Evolutionary conservation across 2,888 invertebrate species (phyloP).

Genomic region (Tiphia femorata): DNA sequence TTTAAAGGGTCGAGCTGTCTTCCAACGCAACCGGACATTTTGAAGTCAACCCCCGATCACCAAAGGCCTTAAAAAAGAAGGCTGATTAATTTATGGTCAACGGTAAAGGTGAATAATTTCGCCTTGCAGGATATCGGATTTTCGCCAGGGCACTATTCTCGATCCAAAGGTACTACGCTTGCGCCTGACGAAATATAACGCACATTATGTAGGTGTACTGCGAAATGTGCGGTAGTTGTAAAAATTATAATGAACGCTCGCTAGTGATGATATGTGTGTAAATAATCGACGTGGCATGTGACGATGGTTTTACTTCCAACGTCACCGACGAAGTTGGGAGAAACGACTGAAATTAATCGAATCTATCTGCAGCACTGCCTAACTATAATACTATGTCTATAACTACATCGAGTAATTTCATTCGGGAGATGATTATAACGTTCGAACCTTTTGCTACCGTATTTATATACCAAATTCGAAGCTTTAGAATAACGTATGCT

Average conservation of each 20-base stretch:
- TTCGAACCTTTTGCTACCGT: slow-evolving; percentile 59
- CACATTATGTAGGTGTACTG: too few relatives aligned
- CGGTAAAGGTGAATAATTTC: slow-evolving; percentile 17
- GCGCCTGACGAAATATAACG: too few relatives aligned
- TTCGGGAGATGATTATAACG: slow-evolving; percentile 38
- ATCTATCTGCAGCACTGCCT: slow-evolving; percentile 47
- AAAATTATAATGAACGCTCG: slow-evolving; percentile 41
- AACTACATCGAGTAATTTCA: slow-evolving; percentile 54
- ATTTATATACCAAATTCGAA: slow-evolving; percentile 58
- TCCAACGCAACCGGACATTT: slow-evolving; percentile 82
- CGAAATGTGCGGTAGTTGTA: too few relatives aligned
- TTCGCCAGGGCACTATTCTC: slow-evolving; percentile 44
- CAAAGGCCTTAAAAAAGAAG: slow-evolving; percentile 70
- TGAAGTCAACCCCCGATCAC: slow-evolving; percentile 90
- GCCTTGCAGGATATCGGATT: slow-evolving; percentile 28
- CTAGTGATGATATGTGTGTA: slow-evolving; percentile 35
- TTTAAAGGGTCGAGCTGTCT: slow-evolving; percentile 66
- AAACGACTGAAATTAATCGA: slow-evolving; percentile 37
- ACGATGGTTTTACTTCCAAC: too few relatives aligned
- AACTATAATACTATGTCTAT: slow-evolving; percentile 41
- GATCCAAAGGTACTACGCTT: slow-evolving; percentile 42
- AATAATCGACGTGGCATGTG: slow-evolving; percentile 28
- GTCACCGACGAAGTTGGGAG: slow-evolving; percentile 13
- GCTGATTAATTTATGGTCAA: slow-evolving; percentile 31
- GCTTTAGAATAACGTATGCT: slow-evolving; percentile 27